Evolutionary conservation across 2,797 vertebrate species (phyloP), one percentile per base, ranked within the genome.

Genomic region (Gallinago nigripennis): DNA sequence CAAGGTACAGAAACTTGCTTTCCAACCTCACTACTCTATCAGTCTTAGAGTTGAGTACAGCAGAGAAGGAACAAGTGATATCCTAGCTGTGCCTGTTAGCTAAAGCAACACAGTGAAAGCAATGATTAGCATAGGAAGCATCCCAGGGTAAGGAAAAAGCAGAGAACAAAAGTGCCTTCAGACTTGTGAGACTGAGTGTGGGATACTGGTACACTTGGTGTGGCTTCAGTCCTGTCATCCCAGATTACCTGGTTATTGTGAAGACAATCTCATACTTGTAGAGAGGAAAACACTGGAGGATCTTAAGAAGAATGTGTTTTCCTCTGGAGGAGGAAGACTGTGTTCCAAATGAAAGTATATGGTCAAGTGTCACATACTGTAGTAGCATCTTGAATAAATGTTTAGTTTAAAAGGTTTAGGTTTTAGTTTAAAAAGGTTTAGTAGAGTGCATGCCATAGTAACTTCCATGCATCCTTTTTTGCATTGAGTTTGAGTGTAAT

Each of bases 311-410:
- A 63, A 37, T 12, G 6, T 13, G 9, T 58, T 75, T 51, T 68
- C 23, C 7, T 75, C 21, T 30, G 4, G 6, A 12, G 12, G 7
- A 2, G 5, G 7, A 1, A 3, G 3, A 39, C 18, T 4, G 6
- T 0, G 1, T 24, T 46, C 5, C 8, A 82, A 78, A 43, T 8
- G 9, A 16, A 37, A 53, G 11, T 20, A 48, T 33, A 51, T 13
- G 2, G 27, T 37, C 12, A 16, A 25, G 14, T 0, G 1, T 30
- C 31, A n/a, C 0, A 1, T 45, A 24, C 1, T 65, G 17, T 27
- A 50, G 35, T 12, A 64, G 6, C 4, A 46, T 7, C 25, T 56
- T 53, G 54, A 81, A 78, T 33, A 64, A 37, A 46, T 21, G 11
- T 46, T 46, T 46, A 46, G 9, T 46, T 46, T 19, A 46, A 46